These are phyloP conservation scores for Paralichthys olivaceus DNA, from an alignment of 2,113 vertebrate genomes.

Conservation along the genomic window DNA sequence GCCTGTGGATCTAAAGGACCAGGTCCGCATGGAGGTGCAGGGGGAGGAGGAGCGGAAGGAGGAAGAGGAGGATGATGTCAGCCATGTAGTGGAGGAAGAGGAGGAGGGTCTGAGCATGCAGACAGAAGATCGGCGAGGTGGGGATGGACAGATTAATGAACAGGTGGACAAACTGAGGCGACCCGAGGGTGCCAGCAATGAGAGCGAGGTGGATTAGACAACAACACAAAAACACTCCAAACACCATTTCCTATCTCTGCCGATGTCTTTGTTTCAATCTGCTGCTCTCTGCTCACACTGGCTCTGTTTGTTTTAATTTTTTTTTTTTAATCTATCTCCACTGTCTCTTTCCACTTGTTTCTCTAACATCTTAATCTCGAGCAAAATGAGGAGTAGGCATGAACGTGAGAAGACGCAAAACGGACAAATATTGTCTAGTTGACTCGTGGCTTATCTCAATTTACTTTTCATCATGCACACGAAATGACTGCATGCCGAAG, in stretches of 20 bases:
- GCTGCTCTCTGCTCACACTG: slow-evolving; percentile 31
- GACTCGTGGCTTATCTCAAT: slow-evolving; percentile 57
- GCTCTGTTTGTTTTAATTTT: slow-evolving; percentile 5
- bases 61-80: slow-evolving; percentile 81
- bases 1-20: slow-evolving; percentile 87
- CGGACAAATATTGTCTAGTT: slow-evolving; percentile 55
- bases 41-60: slow-evolving; percentile 91
- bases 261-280: slow-evolving; percentile 42
- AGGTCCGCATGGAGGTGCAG: slow-evolving; percentile 97
- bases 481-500: slow-evolving; percentile 53
- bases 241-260: slow-evolving; percentile 45
- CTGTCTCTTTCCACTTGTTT: slow-evolving; percentile 45
- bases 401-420: slow-evolving; percentile 24
- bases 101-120: slow-evolving; percentile 88
- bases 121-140: slow-evolving; percentile 92
- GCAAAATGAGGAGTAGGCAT: slow-evolving; percentile 32
- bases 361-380: slow-evolving; percentile 38
- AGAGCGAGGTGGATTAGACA: slow-evolving; percentile 91
- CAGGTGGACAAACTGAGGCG: slow-evolving; percentile 95
- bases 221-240: slow-evolving; percentile 46
- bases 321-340: slow-evolving; percentile 14
- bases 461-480: slow-evolving; percentile 62
- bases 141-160: slow-evolving; percentile 97
- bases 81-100: slow-evolving; percentile 83
- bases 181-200: slow-evolving; percentile 94